Percentiles rank a stretch among this genome's conserved stretches.
phyloP scores from a whole-genome alignment of 2,113 vertebrate genomes.

The Herpetotheres cachinnans region DNA sequence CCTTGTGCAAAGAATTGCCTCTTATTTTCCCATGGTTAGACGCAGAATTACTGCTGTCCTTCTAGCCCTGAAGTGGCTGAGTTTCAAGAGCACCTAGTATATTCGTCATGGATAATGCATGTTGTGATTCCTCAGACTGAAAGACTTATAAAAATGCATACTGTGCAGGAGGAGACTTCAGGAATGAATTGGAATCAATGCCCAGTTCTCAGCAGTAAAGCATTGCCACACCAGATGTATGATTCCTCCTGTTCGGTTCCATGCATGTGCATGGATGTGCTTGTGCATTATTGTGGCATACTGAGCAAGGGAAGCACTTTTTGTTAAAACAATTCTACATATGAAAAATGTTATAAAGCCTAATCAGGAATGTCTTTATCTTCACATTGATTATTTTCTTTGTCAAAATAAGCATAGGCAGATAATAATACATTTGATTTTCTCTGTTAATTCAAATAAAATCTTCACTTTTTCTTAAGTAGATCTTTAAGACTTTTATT shows the following conservation, averaged over 20 bases:
- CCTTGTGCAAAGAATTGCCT: background rate
- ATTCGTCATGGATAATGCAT: background rate
- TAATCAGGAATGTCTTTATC: background rate
- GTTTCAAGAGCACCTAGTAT: background rate
- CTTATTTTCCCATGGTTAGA: background rate
- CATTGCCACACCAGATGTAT: background rate
- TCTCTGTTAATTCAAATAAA: background rate
- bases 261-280: fast-evolving
- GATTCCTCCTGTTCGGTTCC: background rate
- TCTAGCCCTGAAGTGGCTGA: background rate
- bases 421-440: background rate
- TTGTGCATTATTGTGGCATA: no score
- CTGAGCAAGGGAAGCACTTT: background rate
- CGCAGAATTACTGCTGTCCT: background rate
- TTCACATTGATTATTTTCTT: background rate
- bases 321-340: background rate
- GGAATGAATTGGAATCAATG: background rate
- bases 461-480: background rate
- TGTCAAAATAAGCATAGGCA: background rate
- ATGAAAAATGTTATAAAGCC: background rate
- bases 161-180: background rate
- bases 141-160: background rate
- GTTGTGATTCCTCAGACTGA: background rate
- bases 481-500: constrained; percentile 27
- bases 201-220: background rate